A percentile compares a stretch with the other conserved stretches of the same genome.
Evolutionary conservation across 1,140 invertebrate species (phyloP).

Genomic region (Penaeus chinensis): DNA sequence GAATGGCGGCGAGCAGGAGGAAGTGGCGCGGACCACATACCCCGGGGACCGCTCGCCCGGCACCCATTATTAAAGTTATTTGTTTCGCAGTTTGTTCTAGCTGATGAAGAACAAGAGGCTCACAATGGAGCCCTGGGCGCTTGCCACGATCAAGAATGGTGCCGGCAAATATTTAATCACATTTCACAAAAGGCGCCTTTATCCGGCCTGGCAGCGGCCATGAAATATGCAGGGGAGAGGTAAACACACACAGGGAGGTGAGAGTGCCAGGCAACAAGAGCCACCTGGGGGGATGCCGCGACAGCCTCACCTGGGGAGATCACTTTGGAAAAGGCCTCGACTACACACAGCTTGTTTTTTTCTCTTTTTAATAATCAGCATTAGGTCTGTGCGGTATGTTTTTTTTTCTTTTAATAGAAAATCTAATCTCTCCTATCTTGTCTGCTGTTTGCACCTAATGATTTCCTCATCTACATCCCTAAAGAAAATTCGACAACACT

Average conservation of each 20-base stretch:
- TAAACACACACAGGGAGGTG: constrained; percentile 30
- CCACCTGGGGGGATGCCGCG: no score
- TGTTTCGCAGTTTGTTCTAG: constrained; percentile 58
- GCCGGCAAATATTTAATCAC: constrained; percentile 59
- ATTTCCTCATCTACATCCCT: no score
- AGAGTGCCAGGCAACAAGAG: not conserved
- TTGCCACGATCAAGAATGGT: constrained; percentile 60
- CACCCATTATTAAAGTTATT: constrained; percentile 56
- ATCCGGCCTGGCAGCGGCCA: constrained; percentile 49
- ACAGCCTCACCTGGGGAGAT: no score
- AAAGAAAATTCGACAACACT: no score
- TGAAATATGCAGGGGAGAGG: constrained; percentile 53
- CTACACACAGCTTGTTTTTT: no score
- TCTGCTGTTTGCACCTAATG: no score
- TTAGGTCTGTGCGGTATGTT: no score
- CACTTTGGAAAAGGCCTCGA: no score
- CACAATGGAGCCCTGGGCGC: constrained; percentile 55
- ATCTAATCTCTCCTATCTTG: no score
- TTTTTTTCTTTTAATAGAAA: no score
- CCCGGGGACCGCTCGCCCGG: constrained; percentile 45
- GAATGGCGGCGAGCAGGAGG: constrained; percentile 46
- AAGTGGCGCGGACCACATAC: constrained; percentile 55
- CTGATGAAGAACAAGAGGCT: constrained; percentile 58
- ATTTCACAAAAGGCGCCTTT: constrained; percentile 58
- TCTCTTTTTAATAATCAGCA: no score